Evolutionary conservation across 2,888 invertebrate genomes (phyloP), one percentile per base, ranked within the genome.

Genomic region (Apantesis nais): DNA sequence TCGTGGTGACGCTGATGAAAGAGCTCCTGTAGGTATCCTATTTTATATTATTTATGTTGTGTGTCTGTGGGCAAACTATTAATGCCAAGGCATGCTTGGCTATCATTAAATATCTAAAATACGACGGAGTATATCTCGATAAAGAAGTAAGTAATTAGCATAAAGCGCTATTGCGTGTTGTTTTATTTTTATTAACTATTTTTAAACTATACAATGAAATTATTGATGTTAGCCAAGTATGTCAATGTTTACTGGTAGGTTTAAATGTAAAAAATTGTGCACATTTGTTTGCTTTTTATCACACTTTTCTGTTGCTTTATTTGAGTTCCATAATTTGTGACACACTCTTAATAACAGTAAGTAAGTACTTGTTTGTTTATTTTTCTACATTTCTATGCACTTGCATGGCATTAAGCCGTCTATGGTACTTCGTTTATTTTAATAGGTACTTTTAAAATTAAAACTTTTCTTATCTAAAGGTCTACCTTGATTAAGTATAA

Each of bases 11-110:
- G 81, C 95, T 94, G 93, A 95, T 95, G 97, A 97, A 90, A 95
- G 93, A 86, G 96, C 96, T 83, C 97, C 97, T 94, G 97, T 97
- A 97, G 96, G 97, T 97, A 97, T 96, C 96, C 83, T 82, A 81
- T 85, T 89, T 89, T 88, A 58, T 83, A 87, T 85, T 86, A 87
- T 87, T 85, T 83, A 83, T 83, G 78, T 87, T 87, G 76, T 73
- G 66, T 81, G 74, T 76, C 71, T 72, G 55, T 74, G 70, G 73
- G 68, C 55, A 60, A 19, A 19, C 67, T 58, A 61, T 74, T 65
- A 52, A 66, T 73, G 44, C 66, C 72, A 71, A 71, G 66, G 78
- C 71, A 71, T 80, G 60, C 65, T 72, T 73, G 67, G 69, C 55
- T 76, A 68, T n/a, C 66, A 73, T 66, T 37, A 62, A 62, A 16